Evolutionary conservation across 1,140 invertebrate species (phyloP).

Genomic region (Platyscapa corneri): DNA sequence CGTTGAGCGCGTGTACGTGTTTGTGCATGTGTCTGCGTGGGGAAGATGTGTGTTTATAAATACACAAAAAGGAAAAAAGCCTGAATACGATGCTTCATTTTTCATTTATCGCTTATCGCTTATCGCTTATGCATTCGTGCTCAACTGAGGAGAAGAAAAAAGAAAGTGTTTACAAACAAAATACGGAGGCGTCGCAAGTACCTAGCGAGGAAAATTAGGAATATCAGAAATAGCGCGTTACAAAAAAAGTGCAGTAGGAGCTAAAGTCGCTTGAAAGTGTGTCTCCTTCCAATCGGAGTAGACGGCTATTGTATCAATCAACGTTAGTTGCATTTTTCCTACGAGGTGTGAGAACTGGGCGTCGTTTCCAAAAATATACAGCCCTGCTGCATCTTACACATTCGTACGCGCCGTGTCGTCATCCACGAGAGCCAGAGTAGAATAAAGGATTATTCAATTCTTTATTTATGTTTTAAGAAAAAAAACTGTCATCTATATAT

Average conservation of each 20-base stretch:
- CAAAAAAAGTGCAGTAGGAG: background rate
- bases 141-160: slow-evolving; percentile 38
- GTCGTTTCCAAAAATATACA: slow-evolving; percentile 24
- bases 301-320: background rate
- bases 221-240: slow-evolving; percentile 18
- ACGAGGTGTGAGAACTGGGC: slow-evolving; percentile 4
- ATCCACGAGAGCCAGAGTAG: slow-evolving; percentile 30
- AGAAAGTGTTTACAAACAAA: slow-evolving; percentile 42
- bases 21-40: too few species aligned
- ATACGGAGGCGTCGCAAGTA: background rate
- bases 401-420: background rate
- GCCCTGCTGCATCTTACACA: slow-evolving; percentile 38
- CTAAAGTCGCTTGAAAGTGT: background rate
- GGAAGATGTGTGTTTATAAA: slow-evolving; percentile 3
- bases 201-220: slow-evolving; percentile 32
- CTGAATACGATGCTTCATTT: background rate
- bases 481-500: slow-evolving; percentile 47
- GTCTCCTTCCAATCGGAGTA: background rate
- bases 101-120: slow-evolving; percentile 17
- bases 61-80: slow-evolving; percentile 24
- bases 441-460: slow-evolving; percentile 22
- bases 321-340: slow-evolving; percentile 19
- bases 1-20: too few species aligned
- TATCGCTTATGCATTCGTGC: slow-evolving; percentile 3
- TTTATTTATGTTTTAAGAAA: slow-evolving; percentile 36